Conservation (phyloP, 2,888 invertebrate genomes). For the Dysmachus trigonus region DNA sequence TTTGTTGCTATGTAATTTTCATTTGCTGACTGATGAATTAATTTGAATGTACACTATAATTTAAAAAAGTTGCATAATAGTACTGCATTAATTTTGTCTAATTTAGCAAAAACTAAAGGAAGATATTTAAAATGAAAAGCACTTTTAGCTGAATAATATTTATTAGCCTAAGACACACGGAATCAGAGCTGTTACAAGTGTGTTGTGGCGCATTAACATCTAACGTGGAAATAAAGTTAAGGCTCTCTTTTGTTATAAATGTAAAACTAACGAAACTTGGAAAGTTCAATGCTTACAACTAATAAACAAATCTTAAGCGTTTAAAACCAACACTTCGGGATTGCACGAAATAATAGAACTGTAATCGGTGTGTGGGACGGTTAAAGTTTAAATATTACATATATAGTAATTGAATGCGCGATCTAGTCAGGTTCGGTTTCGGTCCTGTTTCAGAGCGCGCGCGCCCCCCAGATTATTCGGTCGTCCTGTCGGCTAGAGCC, state of each 20-base stretch:
- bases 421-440: not conserved
- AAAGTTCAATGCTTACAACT: not conserved
- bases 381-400: constrained; percentile 9
- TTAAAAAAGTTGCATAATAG: too few relatives aligned
- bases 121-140: not conserved
- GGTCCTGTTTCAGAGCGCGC: not conserved
- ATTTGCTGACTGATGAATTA: not conserved
- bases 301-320: constrained; percentile 14
- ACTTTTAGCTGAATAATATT: not conserved
- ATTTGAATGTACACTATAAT: not conserved
- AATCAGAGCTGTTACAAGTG: constrained; percentile 2
- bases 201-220: not conserved
- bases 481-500: not conserved
- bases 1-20: not conserved
- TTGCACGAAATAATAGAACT: constrained; percentile 17
- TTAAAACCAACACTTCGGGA: constrained; percentile 8
- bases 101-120: too few relatives aligned
- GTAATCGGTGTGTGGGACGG: constrained; percentile 7
- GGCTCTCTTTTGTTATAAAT: constrained; percentile 4
- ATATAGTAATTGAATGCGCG: not conserved
- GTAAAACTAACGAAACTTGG: constrained; percentile 2
- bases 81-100: too few relatives aligned
- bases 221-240: constrained; percentile 7
- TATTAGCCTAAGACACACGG: constrained; percentile 4
- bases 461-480: not conserved